Evolutionary conservation across 2,888 invertebrate genomes (phyloP), one percentile per base, ranked within the genome.

Genomic region (Hyles lineata): DNA sequence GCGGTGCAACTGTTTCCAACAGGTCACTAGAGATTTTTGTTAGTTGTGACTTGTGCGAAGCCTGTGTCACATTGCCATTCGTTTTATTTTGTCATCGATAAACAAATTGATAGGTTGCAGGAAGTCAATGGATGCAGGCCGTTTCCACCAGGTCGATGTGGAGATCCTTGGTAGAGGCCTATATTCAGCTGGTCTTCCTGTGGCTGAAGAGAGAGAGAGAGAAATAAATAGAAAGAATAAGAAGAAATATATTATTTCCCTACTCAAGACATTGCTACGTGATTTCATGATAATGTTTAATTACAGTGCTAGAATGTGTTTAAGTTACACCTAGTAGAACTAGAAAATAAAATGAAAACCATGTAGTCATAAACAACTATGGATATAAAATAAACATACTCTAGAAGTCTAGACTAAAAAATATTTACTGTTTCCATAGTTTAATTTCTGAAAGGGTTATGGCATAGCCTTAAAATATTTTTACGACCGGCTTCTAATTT

Each of bases 401-500:
- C 19, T 29, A 29, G n/a, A 29, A 29, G 29, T 29, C 29, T 62
- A 35, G 17, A 29, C 9, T 25, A 19, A 25, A 6, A 29, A 25
- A 60, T 4, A 4, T 15, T 8, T 35, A n/a, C 32, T 62, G 32
- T 9, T 11, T 23, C 17, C 9, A 15, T 67, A 50, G 21, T 67
- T 67, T 63, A 35, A 35, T 63, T 63, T 43, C 35, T 63, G 15
- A 35, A 63, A 62, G 43, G 35, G 63, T 50, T 21, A 67, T 43
- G 21, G 17, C 5, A 67, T 21, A 23, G 17, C 21, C 50, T 43
- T 67, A 67, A 50, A 35, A 43, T 43, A 67, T 7, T 67, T 50
- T 50, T 50, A 23, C 17, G 43, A 50, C 50, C 23, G 17, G 43
- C 15, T 67, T 67, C 23, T 67, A 63, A 23, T 67, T 59, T 11